Conservation (phyloP, 1,140 invertebrate species). For the Matsumurasca onukii region DNA sequence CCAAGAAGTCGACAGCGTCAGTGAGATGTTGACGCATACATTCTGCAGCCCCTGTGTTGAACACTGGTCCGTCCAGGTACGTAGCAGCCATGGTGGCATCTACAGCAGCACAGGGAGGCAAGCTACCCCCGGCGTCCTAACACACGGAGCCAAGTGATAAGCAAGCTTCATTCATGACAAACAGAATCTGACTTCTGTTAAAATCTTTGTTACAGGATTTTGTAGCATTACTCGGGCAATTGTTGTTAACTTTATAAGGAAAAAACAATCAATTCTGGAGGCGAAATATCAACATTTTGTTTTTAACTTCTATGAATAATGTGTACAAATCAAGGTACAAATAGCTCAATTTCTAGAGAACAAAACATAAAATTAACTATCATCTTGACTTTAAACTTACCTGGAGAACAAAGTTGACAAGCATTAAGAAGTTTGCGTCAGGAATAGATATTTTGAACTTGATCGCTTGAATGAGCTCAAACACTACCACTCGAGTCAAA, state of each 20-base stretch:
- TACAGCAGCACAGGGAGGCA: constrained; percentile 62
- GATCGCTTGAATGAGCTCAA: constrained; percentile 91
- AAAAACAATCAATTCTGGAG: too few relatives aligned
- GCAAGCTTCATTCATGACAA: neutral
- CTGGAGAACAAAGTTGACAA: constrained; percentile 86
- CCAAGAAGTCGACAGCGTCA: constrained; percentile 95
- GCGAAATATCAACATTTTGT: too few relatives aligned
- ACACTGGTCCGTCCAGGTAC: constrained; percentile 55
- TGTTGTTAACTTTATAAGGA: too few relatives aligned
- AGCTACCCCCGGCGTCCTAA: constrained; percentile 75
- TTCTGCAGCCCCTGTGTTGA: constrained; percentile 87
- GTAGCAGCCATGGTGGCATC: constrained; percentile 50
- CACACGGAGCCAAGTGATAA: too few relatives aligned
- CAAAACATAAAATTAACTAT: too few relatives aligned
- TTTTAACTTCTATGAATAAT: too few relatives aligned
- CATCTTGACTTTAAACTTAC: constrained; percentile 55
- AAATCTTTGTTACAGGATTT: too few relatives aligned
- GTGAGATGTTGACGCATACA: constrained; percentile 88
- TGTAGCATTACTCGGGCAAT: too few relatives aligned
- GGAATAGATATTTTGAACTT: constrained; percentile 94
- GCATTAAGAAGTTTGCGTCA: constrained; percentile 89
- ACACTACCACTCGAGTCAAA: constrained; percentile 86
- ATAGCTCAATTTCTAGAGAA: too few relatives aligned
- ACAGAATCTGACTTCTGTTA: too few relatives aligned
- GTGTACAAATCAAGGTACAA: too few relatives aligned